Evolutionary conservation across 2,888 invertebrate genomes (phyloP), one percentile per base, ranked within the genome.

Genomic region (Balanococcus diminutus): DNA sequence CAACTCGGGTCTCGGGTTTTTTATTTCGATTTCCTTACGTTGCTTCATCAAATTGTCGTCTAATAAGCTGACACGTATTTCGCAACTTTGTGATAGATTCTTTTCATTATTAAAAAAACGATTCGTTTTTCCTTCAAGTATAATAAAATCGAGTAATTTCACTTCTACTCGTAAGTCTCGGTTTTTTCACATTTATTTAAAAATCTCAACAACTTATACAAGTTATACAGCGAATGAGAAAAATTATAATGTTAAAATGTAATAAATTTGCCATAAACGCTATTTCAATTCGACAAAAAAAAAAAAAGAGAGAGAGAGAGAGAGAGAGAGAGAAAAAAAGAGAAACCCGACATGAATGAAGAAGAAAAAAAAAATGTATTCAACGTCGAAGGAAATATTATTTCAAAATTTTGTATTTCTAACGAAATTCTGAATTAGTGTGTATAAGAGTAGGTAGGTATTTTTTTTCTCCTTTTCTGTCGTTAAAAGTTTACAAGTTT

Each of bases 401-500:
- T 56, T 56, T 22, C 56, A 56, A 56, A 56, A 56, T 56, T 56
- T 56, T 22, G 22, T 22, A 56, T 8, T n/a, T 14, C 0, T 22
- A 8, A 22, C 56, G 11, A 56, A 56, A 56, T 22, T 56, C 11
- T 22, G 56, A 56, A 56, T 56, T 22, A 8, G 56, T n/a, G n/a
- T n/a, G n/a, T 22, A 5, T 8, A 56, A 22, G 46, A 11, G 51
- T 22, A 56, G 56, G 22, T 56, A 56, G 56, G 56, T 56, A 9
- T 6, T 56, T 19, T 19, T 56, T 56, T 46, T 56, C 22, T 22
- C 9, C 14, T 42, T 42, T 56, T 4, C 56, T 22, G 56, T 56
- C 56, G 56, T 56, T 56, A 28, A 67, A 67, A 67, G 67, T 67
- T 67, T 67, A 67, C 67, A 67, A 67, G 28, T 67, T 67, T 67